These are phyloP conservation scores for Manduca sexta DNA, from an alignment of 1,140 invertebrate species.

Conservation along the genomic window DNA sequence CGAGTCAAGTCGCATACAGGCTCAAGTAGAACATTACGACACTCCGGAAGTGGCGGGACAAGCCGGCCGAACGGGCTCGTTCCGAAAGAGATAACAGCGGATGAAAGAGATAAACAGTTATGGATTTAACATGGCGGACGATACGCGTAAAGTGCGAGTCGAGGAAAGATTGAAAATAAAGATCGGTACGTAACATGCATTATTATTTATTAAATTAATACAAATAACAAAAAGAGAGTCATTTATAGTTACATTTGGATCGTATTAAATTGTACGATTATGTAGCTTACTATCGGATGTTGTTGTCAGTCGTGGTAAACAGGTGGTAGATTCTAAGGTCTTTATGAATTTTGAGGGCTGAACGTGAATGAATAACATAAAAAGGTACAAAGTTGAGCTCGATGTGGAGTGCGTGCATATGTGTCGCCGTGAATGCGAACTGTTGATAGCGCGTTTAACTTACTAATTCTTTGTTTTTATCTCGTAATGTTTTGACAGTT, in stretches of 20 bases:
- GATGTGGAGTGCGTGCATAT: slow-evolving; percentile 1
- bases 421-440: background rate
- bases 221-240: background rate
- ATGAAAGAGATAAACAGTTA: slow-evolving; percentile 75
- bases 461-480: slow-evolving; percentile 56
- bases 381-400: slow-evolving; percentile 4
- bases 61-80: slow-evolving; percentile 67
- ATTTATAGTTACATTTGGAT: background rate
- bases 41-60: slow-evolving; percentile 72
- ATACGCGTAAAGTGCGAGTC: slow-evolving; percentile 87
- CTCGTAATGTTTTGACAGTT: slow-evolving; percentile 59
- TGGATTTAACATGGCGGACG: slow-evolving; percentile 90
- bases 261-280: background rate
- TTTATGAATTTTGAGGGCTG: slow-evolving; percentile 27
- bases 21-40: slow-evolving; percentile 70
- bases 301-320: slow-evolving; percentile 58
- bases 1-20: slow-evolving; percentile 46
- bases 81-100: slow-evolving; percentile 72
- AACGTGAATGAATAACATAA: slow-evolving; percentile 30
- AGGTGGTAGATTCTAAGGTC: slow-evolving; percentile 48
- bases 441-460: slow-evolving; percentile 1
- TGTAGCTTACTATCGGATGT: slow-evolving; percentile 5
- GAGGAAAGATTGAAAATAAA: slow-evolving; percentile 91
- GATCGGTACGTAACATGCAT: slow-evolving; percentile 80
- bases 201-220: slow-evolving; percentile 7